Evolutionary conservation across 2,797 vertebrate species (phyloP).

Genomic region (Anguilla megastoma): DNA sequence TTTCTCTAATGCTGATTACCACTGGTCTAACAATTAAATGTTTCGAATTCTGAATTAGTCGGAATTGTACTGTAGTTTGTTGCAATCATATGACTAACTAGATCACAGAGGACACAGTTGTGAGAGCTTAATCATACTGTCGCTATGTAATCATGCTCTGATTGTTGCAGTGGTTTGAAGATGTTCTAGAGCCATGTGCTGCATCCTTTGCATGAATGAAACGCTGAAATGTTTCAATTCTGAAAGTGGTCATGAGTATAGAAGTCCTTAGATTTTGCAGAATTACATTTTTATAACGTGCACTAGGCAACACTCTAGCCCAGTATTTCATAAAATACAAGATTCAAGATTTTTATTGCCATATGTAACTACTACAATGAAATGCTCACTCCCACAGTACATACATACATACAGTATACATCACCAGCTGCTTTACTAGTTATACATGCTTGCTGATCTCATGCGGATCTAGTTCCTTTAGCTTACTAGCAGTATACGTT

Average conservation of each 20-base stretch:
- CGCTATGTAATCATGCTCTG: constrained; percentile 19
- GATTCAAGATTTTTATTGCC: neutral
- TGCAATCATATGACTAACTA: constrained; percentile 18
- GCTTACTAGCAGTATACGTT: too few relatives aligned
- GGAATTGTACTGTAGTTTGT: neutral
- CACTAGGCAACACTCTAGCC: neutral
- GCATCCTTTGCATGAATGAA: neutral
- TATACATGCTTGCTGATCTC: too few relatives aligned
- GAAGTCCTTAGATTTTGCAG: too few relatives aligned
- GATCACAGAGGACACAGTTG: constrained; percentile 4
- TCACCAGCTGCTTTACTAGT: too few relatives aligned
- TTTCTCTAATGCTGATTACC: constrained; percentile 42
- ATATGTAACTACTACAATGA: too few relatives aligned
- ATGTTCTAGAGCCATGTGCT: neutral
- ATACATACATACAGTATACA: too few relatives aligned
- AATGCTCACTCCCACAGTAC: too few relatives aligned
- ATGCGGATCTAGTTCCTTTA: too few relatives aligned
- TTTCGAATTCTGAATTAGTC: neutral
- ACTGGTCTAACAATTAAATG: constrained; percentile 30
- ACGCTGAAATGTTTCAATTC: neutral
- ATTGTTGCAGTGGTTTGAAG: neutral
- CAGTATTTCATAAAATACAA: neutral
- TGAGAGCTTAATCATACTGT: constrained; percentile 20
- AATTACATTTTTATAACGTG: neutral
- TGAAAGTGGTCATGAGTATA: neutral